Conservation (phyloP, 2,797 vertebrate species). For the Sebastes ruberrimus region DNA sequence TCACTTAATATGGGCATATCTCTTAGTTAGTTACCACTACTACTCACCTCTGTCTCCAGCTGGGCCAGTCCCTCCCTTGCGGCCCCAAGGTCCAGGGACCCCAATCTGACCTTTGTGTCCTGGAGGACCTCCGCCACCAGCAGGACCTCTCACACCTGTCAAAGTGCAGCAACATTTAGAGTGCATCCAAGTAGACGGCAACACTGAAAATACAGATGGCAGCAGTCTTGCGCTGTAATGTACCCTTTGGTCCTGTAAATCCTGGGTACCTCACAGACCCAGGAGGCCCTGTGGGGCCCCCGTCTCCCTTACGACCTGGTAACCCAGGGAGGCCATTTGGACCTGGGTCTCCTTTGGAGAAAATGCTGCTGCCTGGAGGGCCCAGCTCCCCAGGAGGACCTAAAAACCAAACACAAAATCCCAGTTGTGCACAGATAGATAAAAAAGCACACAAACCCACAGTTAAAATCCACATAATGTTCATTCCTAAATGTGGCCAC, state of each 20-base stretch:
- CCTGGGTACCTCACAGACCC: slow-evolving; percentile 9
- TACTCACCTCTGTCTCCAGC: slow-evolving; percentile 49
- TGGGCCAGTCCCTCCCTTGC: slow-evolving; percentile 54
- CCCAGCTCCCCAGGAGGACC: slow-evolving; percentile 58
- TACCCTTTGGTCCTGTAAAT: slow-evolving; percentile 54
- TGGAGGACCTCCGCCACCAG: slow-evolving; percentile 31
- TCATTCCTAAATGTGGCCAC: neutral
- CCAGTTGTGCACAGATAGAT: neutral
- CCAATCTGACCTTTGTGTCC: slow-evolving; percentile 63
- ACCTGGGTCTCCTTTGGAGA: slow-evolving; percentile 58
- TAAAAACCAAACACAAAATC: slow-evolving; percentile 21
- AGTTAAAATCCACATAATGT: neutral
- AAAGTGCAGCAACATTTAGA: slow-evolving; percentile 18
- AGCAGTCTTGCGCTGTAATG: neutral
- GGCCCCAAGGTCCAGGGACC: slow-evolving; percentile 41
- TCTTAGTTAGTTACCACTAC: neutral
- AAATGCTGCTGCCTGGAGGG: neutral
- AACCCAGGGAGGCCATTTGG: slow-evolving; percentile 46
- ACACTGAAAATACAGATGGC: neutral
- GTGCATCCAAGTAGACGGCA: neutral
- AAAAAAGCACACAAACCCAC: neutral
- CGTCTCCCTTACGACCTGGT: slow-evolving; percentile 48
- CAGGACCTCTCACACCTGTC: slow-evolving; percentile 54
- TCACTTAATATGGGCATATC: neutral
- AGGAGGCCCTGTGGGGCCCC: slow-evolving; percentile 48